phyloP scores from a whole-genome alignment of 2,113 vertebrate species.

The Eurypyga helias region DNA sequence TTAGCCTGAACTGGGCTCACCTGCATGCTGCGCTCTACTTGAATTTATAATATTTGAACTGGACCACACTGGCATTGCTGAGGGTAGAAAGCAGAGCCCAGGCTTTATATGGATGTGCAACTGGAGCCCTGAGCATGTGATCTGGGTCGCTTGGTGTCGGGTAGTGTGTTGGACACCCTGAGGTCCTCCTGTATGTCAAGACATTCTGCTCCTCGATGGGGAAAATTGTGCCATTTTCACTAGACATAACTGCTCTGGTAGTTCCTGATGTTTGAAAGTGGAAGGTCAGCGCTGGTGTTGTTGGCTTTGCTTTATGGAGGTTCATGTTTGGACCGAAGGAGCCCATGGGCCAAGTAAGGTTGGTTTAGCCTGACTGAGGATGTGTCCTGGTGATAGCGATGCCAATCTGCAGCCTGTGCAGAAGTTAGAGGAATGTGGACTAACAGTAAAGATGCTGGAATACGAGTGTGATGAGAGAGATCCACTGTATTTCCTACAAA shows the following conservation, averaged over 20 bases:
- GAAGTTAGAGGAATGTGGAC: not conserved
- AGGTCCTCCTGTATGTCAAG: not conserved
- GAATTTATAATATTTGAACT: not conserved
- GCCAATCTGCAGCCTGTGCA: not conserved
- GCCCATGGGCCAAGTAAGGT: not conserved
- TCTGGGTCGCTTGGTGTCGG: not conserved
- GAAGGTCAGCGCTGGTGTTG: not conserved
- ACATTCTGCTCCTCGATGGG: not conserved
- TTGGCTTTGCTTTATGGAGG: not conserved
- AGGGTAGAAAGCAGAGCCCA: not conserved
- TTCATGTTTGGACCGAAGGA: not conserved
- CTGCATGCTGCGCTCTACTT: not conserved
- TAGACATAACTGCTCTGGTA: not conserved
- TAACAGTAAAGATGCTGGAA: not conserved
- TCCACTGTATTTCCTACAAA: not conserved
- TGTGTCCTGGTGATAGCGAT: rapidly evolving
- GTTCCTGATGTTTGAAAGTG: not conserved
- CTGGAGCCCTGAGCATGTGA: not conserved
- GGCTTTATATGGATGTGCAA: not conserved
- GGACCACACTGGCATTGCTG: not conserved
- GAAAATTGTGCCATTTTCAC: not conserved
- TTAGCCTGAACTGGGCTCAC: not conserved
- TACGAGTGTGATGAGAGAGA: not conserved
- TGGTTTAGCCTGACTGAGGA: not conserved
- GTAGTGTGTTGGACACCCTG: not conserved